These are phyloP conservation scores for Phoebastria nigripes DNA, from an alignment of 2,797 vertebrate species.

Conservation along the genomic window DNA sequence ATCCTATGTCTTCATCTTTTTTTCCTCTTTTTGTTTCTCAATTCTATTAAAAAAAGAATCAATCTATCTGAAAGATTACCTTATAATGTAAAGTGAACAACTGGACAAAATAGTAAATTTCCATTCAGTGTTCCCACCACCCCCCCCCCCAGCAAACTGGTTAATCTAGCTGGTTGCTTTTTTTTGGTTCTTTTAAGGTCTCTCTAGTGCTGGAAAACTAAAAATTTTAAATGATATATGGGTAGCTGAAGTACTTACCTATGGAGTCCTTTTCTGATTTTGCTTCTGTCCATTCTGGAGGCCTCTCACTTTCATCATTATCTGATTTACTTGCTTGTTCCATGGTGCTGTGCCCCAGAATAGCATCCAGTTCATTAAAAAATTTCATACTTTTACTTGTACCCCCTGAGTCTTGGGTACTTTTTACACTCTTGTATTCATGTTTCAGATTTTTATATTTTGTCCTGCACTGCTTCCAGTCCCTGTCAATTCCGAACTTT, in stretches of 20 bases:
- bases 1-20: not conserved
- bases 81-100: not conserved
- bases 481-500: conserved; percentile 84
- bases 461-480: conserved; percentile 91
- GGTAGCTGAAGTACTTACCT: conserved; percentile 57
- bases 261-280: conserved; percentile 47
- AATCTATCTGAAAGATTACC: not conserved
- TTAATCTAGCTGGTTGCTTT: not conserved
- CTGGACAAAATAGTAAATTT: not conserved
- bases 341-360: conserved; percentile 79
- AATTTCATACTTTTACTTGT: conserved; percentile 87
- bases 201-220: not conserved
- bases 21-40: not conserved
- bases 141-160: not conserved
- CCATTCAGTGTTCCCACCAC: not conserved
- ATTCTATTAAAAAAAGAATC: not conserved
- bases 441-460: conserved; percentile 94
- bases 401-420: conserved; percentile 73
- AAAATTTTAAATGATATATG: not conserved
- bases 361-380: conserved; percentile 86
- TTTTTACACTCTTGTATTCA: conserved; percentile 86
- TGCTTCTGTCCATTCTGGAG: conserved; percentile 18
- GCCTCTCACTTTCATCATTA: conserved; percentile 37
- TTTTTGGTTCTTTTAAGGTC: not conserved
- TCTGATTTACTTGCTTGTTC: conserved; percentile 68